Evolutionary conservation across 1,140 invertebrate species (phyloP).

Genomic region (Cecropterus lyciades): DNA sequence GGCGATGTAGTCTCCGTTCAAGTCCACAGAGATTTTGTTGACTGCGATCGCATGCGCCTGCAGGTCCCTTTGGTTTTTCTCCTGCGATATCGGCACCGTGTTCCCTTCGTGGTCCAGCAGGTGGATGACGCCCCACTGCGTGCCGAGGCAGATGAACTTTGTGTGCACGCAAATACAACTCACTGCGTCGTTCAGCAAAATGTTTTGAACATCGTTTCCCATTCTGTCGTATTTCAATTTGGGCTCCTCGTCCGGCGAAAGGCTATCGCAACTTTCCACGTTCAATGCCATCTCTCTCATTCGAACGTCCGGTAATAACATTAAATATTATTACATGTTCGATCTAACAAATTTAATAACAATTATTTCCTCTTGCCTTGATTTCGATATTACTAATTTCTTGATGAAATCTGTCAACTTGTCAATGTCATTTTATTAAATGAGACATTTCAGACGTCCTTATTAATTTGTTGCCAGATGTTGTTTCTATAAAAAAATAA

Average conservation of each 20-base stretch:
- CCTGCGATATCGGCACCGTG: conserved; percentile 85
- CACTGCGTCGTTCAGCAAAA: conserved; percentile 94
- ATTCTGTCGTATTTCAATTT: conserved; percentile 96
- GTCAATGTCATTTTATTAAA: not conserved
- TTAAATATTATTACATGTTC: conserved; percentile 27
- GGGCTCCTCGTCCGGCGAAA: conserved; percentile 91
- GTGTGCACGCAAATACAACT: conserved; percentile 96
- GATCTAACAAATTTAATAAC: conserved; percentile 7
- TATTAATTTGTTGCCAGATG: no score
- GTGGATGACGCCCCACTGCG: conserved; percentile 95
- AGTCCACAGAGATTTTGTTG: conserved; percentile 97
- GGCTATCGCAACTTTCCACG: conserved; percentile 71
- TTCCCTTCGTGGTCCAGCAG: conserved; percentile 97
- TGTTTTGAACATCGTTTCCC: conserved; percentile 93
- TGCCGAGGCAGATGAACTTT: conserved; percentile 97
- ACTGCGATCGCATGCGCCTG: conserved; percentile 94
- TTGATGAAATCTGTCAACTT: conserved; percentile 2
- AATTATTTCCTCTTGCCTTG: not conserved
- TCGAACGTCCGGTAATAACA: not conserved
- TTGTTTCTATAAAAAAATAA: no score
- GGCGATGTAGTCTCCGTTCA: conserved; percentile 93
- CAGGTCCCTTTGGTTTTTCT: conserved; percentile 88
- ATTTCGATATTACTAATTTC: not conserved
- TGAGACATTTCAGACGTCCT: not conserved
- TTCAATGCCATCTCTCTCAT: conserved; percentile 62